A percentile compares a stretch with the other conserved stretches of the same genome.
Evolutionary conservation across 1,140 invertebrate species (phyloP).

Genomic region (Lepidurus apus): DNA sequence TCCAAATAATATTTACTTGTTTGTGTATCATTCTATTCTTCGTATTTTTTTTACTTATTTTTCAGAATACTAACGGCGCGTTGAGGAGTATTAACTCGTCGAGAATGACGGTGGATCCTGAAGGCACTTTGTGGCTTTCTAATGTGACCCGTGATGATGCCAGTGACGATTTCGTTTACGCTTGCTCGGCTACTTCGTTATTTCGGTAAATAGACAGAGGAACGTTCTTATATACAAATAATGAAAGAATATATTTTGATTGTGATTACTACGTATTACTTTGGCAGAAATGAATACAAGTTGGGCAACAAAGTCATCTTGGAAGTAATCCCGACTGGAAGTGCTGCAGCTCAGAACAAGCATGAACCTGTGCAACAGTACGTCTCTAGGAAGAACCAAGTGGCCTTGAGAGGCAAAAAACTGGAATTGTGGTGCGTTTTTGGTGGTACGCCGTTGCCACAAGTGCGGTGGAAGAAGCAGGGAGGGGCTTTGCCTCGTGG

Average conservation of each 20-base stretch:
- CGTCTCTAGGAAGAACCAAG: constrained; percentile 74
- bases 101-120: constrained; percentile 86
- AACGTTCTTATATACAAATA: background rate
- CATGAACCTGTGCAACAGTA: constrained; percentile 72
- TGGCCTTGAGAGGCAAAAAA: constrained; percentile 72
- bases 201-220: constrained; percentile 49
- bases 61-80: constrained; percentile 59
- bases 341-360: constrained; percentile 68
- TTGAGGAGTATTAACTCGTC: constrained; percentile 87
- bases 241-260: background rate
- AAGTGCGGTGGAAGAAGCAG: constrained; percentile 70
- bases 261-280: background rate
- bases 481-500: constrained; percentile 58
- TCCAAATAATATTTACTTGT: constrained; percentile 24
- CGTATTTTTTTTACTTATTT: constrained; percentile 31
- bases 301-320: constrained; percentile 75
- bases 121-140: constrained; percentile 89
- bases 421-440: constrained; percentile 81
- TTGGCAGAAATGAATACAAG: constrained; percentile 75
- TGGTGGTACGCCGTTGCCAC: constrained; percentile 78
- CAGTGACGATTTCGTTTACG: constrained; percentile 74
- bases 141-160: constrained; percentile 82
- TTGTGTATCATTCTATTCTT: constrained; percentile 30
- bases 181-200: constrained; percentile 78
- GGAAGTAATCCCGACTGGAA: constrained; percentile 68